Base-by-base conservation (phyloP, 2,888 invertebrate species). In the Entomobrya multifasciata region DNA sequence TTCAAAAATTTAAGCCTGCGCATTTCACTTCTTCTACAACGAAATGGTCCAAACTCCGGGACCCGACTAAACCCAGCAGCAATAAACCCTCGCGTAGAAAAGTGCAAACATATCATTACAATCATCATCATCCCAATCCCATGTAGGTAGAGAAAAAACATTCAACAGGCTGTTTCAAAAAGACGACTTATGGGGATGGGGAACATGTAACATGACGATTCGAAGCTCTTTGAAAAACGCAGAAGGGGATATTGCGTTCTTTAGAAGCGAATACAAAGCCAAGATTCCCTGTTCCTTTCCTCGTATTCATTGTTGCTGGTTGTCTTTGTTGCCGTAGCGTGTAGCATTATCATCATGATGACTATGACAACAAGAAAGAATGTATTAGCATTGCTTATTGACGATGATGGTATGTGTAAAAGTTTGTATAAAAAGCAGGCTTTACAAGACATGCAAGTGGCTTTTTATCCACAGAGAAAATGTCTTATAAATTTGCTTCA, bases 31-130 rank as follows among this genome's bases (percentile, higher is more conserved):
- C 67, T 41, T 67, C 13, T 27, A 6, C 67, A 70, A 62, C 79
- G 47, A 86, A 72, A 79, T 86, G 44, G 60, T 80, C 78, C 44
- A 74, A 80, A 86, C 78, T 86, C 80, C 79, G 86, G 86, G 41
- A 72, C 79, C 79, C 62, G 60, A 86, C 86, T 86, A 80, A 86
- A 13, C 80, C 22, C 20, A 22, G 13, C n/a, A 44, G 55, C 79
- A 86, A 80, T 62, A 85, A 86, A 80, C 74, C 60, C 80, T 74
- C 25, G 22, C 44, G 41, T 47, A 80, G 62, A 86, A 79, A 79
- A 80, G 74, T 86, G 86, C 86, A 80, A 84, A 70, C 76, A 76
- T 49, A 60, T 47, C 70, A 70, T 62, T 62, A 65, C 67, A 52
- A 62, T 76, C 84, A 52, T 79, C 57, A 22, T 36, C 67, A 79